Evolutionary conservation across 2,888 invertebrate species (phyloP).

Genomic region (Sussaba pulchella): DNA sequence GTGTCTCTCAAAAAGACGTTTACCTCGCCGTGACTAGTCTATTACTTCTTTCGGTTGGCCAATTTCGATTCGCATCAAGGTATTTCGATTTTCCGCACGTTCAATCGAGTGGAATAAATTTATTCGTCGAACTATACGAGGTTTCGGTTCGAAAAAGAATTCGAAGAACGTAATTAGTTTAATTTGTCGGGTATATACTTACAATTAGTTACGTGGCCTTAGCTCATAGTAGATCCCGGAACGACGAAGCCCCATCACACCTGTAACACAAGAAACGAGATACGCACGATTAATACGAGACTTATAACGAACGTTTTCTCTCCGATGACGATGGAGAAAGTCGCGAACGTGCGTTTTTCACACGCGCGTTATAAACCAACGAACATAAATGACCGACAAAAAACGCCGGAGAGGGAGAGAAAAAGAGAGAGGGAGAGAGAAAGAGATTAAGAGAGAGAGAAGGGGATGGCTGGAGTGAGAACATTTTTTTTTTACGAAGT

Average conservation of each 20-base stretch:
- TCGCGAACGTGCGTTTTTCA: slow-evolving; percentile 47
- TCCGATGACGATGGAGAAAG: slow-evolving; percentile 50
- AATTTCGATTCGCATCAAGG: no score
- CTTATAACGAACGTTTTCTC: slow-evolving; percentile 37
- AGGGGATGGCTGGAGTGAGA: not conserved
- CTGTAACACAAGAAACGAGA: slow-evolving; percentile 77
- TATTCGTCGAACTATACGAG: not conserved
- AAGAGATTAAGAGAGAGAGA: no score
- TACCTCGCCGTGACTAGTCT: no score
- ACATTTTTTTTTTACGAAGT: slow-evolving; percentile 17
- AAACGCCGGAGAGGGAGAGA: not conserved
- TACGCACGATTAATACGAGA: slow-evolving; percentile 33
- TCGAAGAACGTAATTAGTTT: not conserved
- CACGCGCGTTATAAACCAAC: slow-evolving; percentile 21
- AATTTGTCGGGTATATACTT: slow-evolving; percentile 72
- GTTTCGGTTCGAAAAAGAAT: not conserved
- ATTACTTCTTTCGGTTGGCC: no score
- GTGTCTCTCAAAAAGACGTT: no score
- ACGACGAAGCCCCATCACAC: slow-evolving; percentile 80
- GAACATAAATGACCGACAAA: not conserved
- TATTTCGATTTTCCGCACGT: no score
- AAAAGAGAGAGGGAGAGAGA: slow-evolving; percentile 13
- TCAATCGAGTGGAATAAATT: not conserved
- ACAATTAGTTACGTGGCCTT: slow-evolving; percentile 82
- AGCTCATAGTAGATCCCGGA: slow-evolving; percentile 82